phyloP scores from a whole-genome alignment of 2,888 invertebrate genomes.

The Xestia c-nigrum region DNA sequence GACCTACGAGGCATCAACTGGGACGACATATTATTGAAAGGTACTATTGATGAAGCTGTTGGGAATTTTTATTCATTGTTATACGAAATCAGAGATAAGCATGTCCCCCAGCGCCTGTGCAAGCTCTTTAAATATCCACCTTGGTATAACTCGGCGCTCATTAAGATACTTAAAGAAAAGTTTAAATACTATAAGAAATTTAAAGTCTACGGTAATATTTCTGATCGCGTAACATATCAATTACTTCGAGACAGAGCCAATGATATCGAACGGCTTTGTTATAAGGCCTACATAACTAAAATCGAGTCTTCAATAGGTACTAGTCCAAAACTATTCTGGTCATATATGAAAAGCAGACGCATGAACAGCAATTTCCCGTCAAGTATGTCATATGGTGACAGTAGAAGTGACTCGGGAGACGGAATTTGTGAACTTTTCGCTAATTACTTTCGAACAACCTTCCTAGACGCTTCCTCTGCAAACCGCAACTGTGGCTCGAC shows the following conservation, averaged over 20 bases:
- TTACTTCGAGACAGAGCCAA: not conserved
- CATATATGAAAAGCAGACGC: slow-evolving; percentile 4
- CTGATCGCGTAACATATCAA: not conserved
- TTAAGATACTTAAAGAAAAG: slow-evolving; percentile 8
- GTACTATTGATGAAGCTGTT: not conserved
- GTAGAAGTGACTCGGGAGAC: not conserved
- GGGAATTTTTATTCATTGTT: not conserved
- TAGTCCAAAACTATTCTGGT: not conserved
- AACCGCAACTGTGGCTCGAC: not conserved
- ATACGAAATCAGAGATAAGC: not conserved
- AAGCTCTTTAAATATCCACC: slow-evolving; percentile 1
- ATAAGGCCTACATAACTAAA: not conserved
- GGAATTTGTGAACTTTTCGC: not conserved
- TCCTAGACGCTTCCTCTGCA: not conserved
- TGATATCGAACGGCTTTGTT: not conserved
- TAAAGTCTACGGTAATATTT: slow-evolving; percentile 7
- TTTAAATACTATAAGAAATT: not conserved
- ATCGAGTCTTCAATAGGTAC: not conserved
- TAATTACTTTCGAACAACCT: slow-evolving; percentile 5
- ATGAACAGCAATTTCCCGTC: slow-evolving; percentile 1
- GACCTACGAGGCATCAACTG: not conserved
- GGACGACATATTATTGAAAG: not conserved
- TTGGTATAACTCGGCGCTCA: slow-evolving; percentile 4
- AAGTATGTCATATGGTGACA: slow-evolving; percentile 2
- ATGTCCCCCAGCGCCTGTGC: not conserved